A percentile compares a stretch with the other conserved stretches of the same genome.
Evolutionary conservation across 2,797 vertebrate genomes (phyloP).

Genomic region (Rhinoraja longicauda): DNA sequence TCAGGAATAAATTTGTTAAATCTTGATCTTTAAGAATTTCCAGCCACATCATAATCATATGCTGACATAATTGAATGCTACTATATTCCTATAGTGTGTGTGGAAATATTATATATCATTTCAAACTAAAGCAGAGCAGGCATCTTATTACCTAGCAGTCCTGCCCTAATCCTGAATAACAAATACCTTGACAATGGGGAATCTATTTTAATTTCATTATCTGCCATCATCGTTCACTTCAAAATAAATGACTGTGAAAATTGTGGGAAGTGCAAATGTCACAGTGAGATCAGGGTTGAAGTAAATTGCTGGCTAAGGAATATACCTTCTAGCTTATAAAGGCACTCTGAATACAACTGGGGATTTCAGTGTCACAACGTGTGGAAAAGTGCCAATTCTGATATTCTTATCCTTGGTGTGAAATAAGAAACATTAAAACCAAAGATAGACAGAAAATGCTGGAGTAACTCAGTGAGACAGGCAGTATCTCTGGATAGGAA

Average conservation of each 20-base stretch:
- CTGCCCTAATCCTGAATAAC: background rate
- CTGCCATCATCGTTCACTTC: background rate
- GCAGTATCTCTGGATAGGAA: too few relatives aligned
- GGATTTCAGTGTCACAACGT: background rate
- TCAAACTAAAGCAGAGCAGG: background rate
- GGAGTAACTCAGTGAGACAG: too few relatives aligned
- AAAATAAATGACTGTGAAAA: background rate
- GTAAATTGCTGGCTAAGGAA: background rate
- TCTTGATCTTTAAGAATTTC: background rate
- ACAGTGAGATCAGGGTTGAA: background rate
- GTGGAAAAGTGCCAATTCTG: background rate
- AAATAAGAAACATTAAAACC: background rate
- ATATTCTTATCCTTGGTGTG: background rate
- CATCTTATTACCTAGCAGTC: background rate
- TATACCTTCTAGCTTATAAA: background rate
- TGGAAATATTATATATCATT: background rate
- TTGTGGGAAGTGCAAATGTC: conserved; percentile 9
- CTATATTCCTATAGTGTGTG: background rate
- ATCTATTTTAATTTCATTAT: background rate
- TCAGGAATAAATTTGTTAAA: background rate
- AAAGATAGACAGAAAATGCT: too few relatives aligned
- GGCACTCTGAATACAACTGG: too few relatives aligned
- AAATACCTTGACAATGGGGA: background rate
- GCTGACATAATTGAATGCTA: background rate
- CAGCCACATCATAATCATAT: background rate